Conservation (phyloP, 2,888 invertebrate genomes). For the Sarcophaga variegata region DNA sequence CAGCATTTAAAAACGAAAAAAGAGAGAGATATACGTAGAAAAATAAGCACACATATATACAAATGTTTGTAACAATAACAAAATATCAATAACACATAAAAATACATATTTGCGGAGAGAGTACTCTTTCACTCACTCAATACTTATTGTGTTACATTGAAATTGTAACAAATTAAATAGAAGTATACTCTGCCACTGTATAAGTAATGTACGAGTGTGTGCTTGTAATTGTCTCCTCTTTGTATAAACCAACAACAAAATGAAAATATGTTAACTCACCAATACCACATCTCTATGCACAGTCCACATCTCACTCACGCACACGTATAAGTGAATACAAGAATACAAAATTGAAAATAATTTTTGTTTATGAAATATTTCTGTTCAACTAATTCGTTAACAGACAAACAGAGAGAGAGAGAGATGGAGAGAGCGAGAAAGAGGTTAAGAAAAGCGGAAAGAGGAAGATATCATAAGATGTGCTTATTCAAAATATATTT, state of each 20-base stretch:
- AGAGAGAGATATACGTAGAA: not conserved
- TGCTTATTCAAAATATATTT: not conserved
- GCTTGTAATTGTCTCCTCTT: too few species aligned
- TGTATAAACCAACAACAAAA: too few species aligned
- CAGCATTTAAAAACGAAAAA: constrained; percentile 57
- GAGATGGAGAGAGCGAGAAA: not conserved
- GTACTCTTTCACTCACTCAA: too few species aligned
- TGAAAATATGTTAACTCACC: not conserved
- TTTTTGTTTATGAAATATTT: constrained; percentile 33
- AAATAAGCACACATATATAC: not conserved
- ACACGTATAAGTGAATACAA: not conserved
- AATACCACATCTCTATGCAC: not conserved
- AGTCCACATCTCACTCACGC: not conserved
- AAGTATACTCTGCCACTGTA: too few species aligned
- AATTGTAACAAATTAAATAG: too few species aligned
- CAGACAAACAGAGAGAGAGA: not conserved
- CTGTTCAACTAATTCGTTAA: constrained; percentile 36
- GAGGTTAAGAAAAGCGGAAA: not conserved
- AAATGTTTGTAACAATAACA: constrained; percentile 3
- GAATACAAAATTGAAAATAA: constrained; percentile 32
- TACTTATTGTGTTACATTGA: too few species aligned
- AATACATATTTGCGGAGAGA: not conserved
- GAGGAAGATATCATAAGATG: not conserved
- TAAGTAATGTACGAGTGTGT: too few species aligned
- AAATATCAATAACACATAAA: constrained; percentile 55